A percentile compares a stretch with the other conserved stretches of the same genome.
Evolutionary conservation across 2,113 vertebrate species (phyloP).

Genomic region (Clarias batrachus): DNA sequence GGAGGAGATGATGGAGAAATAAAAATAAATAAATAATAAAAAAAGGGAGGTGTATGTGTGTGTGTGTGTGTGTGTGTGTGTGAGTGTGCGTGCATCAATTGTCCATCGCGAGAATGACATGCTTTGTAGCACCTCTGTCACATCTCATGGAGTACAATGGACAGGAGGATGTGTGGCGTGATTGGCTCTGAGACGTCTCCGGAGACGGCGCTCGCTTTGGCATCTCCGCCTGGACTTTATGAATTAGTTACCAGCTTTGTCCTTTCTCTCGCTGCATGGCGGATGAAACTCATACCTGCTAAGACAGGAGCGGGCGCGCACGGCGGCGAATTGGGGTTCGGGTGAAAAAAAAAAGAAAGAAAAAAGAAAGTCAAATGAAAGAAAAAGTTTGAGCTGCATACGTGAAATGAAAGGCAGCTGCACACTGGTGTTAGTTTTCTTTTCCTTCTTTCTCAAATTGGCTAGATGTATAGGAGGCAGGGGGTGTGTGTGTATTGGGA

Average conservation of each 20-base stretch:
- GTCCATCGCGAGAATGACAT: constrained; percentile 77
- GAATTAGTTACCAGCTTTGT: constrained; percentile 79
- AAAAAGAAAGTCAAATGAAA: constrained; percentile 49
- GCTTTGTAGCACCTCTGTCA: constrained; percentile 78
- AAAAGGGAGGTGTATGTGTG: constrained; percentile 61
- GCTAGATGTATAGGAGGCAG: constrained; percentile 62
- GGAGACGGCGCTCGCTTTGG: constrained; percentile 71
- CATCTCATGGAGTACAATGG: constrained; percentile 76
- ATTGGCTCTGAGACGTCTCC: constrained; percentile 74
- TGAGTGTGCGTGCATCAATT: constrained; percentile 71
- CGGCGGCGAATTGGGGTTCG: constrained; percentile 43
- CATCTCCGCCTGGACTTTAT: constrained; percentile 75
- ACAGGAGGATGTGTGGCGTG: constrained; percentile 72
- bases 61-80: constrained; percentile 63
- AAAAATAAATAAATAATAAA: constrained; percentile 50
- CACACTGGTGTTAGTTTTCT: constrained; percentile 60
- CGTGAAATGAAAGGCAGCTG: constrained; percentile 75
- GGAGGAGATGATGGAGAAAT: constrained; percentile 3
- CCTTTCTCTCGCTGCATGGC: constrained; percentile 67
- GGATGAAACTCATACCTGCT: constrained; percentile 71
- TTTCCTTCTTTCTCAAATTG: constrained; percentile 55
- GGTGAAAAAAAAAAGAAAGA: constrained; percentile 55
- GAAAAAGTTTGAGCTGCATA: constrained; percentile 62
- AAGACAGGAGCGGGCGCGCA: constrained; percentile 49
- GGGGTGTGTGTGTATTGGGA: constrained; percentile 41